These are phyloP conservation scores for Pangasius macronema DNA, from an alignment of 2,797 vertebrate species.

Conservation along the genomic window DNA sequence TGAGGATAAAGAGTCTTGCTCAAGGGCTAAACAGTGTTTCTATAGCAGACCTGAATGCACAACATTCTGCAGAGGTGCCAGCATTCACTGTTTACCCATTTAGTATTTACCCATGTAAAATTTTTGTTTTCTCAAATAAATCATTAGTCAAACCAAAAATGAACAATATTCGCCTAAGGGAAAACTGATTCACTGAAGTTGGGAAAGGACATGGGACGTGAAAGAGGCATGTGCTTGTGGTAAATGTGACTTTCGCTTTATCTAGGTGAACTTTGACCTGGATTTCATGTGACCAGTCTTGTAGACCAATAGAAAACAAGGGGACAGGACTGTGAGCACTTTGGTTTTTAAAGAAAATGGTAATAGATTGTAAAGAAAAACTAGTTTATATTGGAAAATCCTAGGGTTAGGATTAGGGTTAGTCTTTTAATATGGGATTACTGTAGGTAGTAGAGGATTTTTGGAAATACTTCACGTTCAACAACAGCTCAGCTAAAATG, in stretches of 20 bases:
- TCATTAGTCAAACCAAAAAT: not conserved
- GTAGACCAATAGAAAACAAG: not conserved
- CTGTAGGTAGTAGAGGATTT: no score
- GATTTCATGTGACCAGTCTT: not conserved
- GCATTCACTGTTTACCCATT: not conserved
- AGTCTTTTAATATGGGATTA: no score
- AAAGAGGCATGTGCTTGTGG: not conserved
- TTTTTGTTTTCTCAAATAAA: not conserved
- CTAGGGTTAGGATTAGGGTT: no score
- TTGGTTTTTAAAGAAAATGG: not conserved
- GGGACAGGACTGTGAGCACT: not conserved
- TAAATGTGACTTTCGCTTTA: not conserved
- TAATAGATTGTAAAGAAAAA: not conserved
- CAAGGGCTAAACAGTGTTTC: not conserved
- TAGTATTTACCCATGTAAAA: not conserved
- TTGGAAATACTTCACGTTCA: no score
- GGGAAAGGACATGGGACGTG: not conserved
- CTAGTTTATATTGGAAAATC: no score
- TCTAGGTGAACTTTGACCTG: not conserved
- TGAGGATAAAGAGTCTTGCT: slow-evolving; percentile 8
- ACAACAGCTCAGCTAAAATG: no score
- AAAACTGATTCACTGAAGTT: not conserved
- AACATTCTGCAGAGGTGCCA: not conserved
- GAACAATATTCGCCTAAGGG: not conserved
- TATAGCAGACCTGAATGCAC: not conserved